A percentile compares a stretch with the other conserved stretches of the same genome.
Conservation (phyloP, 2,113 vertebrate species). For the Pterophyllum scalare region DNA sequence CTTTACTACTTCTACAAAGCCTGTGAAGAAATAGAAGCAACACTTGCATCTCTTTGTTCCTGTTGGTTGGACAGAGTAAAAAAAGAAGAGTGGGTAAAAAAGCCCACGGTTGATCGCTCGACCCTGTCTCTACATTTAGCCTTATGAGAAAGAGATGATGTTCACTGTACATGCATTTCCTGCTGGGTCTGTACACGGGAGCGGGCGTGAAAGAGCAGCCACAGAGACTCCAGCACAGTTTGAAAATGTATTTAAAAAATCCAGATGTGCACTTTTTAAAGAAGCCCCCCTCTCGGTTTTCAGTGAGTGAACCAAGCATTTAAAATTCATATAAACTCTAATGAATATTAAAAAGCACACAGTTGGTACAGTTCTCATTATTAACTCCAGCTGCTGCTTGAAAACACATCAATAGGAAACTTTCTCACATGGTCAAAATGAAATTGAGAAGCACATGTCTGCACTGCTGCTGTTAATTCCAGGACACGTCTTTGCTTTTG, state of each 20-base stretch:
- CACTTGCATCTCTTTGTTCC: conserved; percentile 49
- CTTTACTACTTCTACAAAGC: conserved; percentile 28
- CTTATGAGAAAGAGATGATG: conserved; percentile 64
- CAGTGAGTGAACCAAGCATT: background rate
- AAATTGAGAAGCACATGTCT: conserved; percentile 5
- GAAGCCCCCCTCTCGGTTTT: background rate
- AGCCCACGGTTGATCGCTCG: conserved; percentile 72
- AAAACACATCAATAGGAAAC: conserved; percentile 13
- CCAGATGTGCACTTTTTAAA: background rate
- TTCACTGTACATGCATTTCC: conserved; percentile 69
- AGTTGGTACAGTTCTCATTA: background rate
- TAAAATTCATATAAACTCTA: background rate
- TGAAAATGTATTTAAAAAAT: background rate
- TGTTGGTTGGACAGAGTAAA: conserved; percentile 40
- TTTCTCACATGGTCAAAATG: conserved; percentile 11
- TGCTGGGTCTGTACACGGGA: conserved; percentile 54
- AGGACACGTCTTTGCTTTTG: background rate
- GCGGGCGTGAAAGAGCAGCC: conserved; percentile 29
- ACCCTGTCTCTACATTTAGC: conserved; percentile 69
- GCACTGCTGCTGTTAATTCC: background rate
- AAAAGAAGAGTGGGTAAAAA: conserved; percentile 42
- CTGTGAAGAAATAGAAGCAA: conserved; percentile 47
- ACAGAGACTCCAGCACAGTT: background rate
- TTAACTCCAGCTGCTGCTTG: background rate
- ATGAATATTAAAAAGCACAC: background rate